Evolutionary conservation across 2,888 invertebrate genomes (phyloP).

Genomic region (Tetranychus truncatus): DNA sequence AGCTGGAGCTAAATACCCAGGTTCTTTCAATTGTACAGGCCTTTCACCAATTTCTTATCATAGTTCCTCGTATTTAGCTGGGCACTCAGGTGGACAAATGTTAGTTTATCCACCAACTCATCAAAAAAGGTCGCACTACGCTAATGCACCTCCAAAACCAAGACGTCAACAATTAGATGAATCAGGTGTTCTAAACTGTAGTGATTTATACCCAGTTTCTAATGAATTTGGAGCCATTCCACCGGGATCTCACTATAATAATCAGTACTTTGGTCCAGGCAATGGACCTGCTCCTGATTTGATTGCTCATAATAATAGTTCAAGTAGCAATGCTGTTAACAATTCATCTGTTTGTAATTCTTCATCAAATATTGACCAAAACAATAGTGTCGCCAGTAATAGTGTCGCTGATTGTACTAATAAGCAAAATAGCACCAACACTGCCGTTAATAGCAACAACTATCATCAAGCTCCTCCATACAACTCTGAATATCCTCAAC

Average conservation of each 20-base stretch:
- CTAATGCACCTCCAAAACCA: conserved; percentile 74
- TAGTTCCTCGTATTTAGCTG: background rate
- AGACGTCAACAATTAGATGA: conserved; percentile 37
- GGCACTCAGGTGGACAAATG: background rate
- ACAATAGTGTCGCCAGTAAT: background rate
- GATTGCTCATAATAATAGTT: conserved; percentile 15
- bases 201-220: conserved; percentile 20
- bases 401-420: background rate
- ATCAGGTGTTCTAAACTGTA: conserved; percentile 30
- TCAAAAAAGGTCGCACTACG: conserved; percentile 51
- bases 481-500: background rate
- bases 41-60: conserved; percentile 18
- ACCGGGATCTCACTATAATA: conserved; percentile 20
- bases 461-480: background rate
- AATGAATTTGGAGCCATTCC: conserved; percentile 10
- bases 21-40: conserved; percentile 20
- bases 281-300: conserved; percentile 16
- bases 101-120: background rate
- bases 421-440: background rate
- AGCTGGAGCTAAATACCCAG: conserved; percentile 27
- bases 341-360: background rate
- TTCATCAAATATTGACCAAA: background rate
- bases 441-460: background rate
- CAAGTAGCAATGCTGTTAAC: background rate
- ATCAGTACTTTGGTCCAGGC: conserved; percentile 12